Conservation (phyloP, 2,888 invertebrate genomes). For the Cetonia aurata region DNA sequence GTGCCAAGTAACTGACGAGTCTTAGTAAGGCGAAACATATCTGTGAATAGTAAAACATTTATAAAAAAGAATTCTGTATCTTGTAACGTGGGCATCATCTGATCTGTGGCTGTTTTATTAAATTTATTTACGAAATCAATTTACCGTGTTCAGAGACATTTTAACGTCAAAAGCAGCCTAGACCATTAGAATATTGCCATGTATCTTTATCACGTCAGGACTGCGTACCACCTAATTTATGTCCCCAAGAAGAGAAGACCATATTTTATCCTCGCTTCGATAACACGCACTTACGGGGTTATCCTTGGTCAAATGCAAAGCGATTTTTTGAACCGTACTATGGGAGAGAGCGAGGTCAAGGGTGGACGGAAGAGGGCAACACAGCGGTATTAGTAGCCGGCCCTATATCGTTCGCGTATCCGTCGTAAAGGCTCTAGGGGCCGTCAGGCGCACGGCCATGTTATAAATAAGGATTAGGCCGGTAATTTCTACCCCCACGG, state of each 20-base stretch:
- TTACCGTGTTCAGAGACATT: conserved; percentile 26
- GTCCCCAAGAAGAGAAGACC: conserved; percentile 3
- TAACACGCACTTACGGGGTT: conserved; percentile 32
- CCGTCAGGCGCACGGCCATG: conserved; percentile 63
- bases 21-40: too few species aligned
- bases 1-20: too few species aligned
- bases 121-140: conserved; percentile 7
- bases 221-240: conserved; percentile 30
- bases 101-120: too few species aligned
- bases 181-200: conserved; percentile 25
- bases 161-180: conserved; percentile 9
- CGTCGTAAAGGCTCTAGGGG: conserved; percentile 45
- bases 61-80: too few species aligned
- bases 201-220: conserved; percentile 24
- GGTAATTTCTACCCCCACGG: conserved; percentile 64
- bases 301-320: conserved; percentile 37
- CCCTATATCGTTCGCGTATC: conserved; percentile 3
- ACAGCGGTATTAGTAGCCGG: conserved; percentile 13
- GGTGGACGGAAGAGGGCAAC: conserved; percentile 30
- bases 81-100: too few species aligned
- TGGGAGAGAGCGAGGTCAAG: conserved; percentile 8
- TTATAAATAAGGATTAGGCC: conserved; percentile 68
- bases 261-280: conserved; percentile 37
- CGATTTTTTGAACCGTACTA: conserved; percentile 5
- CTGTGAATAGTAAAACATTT: too few species aligned